A percentile compares a stretch with the other conserved stretches of the same genome.
Conservation (phyloP, 2,888 invertebrate species). For the Meghimatium bilineatum region DNA sequence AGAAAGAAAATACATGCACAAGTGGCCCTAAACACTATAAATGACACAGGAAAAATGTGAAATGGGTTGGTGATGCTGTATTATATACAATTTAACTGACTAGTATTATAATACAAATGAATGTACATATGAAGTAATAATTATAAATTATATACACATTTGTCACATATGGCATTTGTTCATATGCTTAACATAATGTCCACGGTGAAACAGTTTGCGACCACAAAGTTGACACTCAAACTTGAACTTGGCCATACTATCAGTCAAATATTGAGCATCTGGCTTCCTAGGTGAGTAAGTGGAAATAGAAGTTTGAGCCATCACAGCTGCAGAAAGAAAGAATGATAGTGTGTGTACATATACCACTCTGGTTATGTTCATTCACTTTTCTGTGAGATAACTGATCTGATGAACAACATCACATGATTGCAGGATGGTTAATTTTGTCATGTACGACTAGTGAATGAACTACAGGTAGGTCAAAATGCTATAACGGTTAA, state of each 20-base stretch:
- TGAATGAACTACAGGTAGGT: neutral
- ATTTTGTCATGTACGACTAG: neutral
- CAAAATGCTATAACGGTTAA: neutral
- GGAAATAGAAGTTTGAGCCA: constrained; percentile 32
- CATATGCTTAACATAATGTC: constrained; percentile 41
- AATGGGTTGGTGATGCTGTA: neutral
- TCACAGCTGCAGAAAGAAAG: constrained; percentile 41
- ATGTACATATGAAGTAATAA: neutral
- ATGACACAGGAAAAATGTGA: too few species aligned
- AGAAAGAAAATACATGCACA: neutral
- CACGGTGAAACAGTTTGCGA: constrained; percentile 43
- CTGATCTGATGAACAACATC: neutral
- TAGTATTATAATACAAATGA: neutral
- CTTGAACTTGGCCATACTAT: constrained; percentile 45
- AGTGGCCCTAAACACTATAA: too few species aligned
- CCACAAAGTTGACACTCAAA: constrained; percentile 45
- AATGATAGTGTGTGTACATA: constrained; percentile 34
- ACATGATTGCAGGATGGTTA: neutral
- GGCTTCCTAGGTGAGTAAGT: constrained; percentile 31
- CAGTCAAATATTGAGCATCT: constrained; percentile 32
- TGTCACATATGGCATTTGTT: constrained; percentile 28
- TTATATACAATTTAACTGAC: neutral
- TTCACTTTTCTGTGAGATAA: neutral
- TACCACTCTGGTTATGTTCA: neutral
- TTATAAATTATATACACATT: neutral